Conservation (phyloP, 2,888 invertebrate genomes). For the Eristalis tenax region DNA sequence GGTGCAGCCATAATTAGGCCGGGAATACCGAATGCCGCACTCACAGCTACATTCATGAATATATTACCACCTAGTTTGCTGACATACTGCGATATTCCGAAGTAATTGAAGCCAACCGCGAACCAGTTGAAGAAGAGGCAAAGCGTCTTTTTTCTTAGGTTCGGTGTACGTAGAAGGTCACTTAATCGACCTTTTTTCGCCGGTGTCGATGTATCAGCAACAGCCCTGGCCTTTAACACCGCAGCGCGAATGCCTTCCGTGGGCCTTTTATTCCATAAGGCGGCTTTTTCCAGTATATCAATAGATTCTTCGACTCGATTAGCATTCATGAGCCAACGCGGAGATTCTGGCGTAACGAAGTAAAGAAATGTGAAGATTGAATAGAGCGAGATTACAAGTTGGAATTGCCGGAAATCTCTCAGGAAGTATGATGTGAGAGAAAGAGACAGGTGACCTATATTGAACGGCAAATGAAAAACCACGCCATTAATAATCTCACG, state of each 20-base stretch:
- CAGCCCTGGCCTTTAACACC: constrained; percentile 77
- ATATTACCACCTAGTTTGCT: constrained; percentile 89
- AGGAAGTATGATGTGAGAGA: constrained; percentile 75
- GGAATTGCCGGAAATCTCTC: constrained; percentile 85
- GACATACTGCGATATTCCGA: constrained; percentile 91
- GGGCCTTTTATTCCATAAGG: constrained; percentile 82
- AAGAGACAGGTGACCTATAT: constrained; percentile 84
- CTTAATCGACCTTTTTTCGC: constrained; percentile 82
- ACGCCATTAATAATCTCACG: neutral
- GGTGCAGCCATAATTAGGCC: constrained; percentile 82
- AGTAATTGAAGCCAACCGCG: constrained; percentile 88
- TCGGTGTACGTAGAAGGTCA: constrained; percentile 86
- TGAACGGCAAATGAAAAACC: constrained; percentile 81
- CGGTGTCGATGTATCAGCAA: neutral
- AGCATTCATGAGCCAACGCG: constrained; percentile 87
- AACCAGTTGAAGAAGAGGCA: constrained; percentile 82
- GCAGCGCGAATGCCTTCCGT: constrained; percentile 80
- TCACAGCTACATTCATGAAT: constrained; percentile 89
- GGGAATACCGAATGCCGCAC: constrained; percentile 86
- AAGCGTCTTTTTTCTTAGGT: constrained; percentile 85
- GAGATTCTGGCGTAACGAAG: constrained; percentile 88
- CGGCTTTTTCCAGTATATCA: constrained; percentile 83
- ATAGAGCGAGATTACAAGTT: constrained; percentile 85
- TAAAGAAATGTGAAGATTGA: constrained; percentile 84
- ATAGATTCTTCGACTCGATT: constrained; percentile 85